Conservation (phyloP, 2,113 vertebrate species). For the Bolborhynchus lineola region DNA sequence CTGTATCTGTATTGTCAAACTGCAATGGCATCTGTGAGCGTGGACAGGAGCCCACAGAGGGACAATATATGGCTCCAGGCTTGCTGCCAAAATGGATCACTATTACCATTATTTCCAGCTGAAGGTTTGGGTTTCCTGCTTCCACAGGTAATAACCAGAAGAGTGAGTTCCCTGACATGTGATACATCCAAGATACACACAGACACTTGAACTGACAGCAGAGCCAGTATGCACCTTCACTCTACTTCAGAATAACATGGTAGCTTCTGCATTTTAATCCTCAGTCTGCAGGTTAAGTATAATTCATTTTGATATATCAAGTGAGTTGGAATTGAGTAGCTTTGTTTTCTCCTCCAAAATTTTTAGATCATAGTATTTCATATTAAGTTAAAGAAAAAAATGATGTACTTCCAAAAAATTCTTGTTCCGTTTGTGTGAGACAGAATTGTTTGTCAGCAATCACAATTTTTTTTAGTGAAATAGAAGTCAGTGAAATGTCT, state of each 20-base stretch:
- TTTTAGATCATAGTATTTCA: not conserved
- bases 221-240: not conserved
- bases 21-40: not conserved
- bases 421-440: not conserved
- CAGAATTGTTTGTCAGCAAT: not conserved
- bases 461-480: not conserved
- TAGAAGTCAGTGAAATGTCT: not conserved
- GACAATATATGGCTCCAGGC: not conserved
- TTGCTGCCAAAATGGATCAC: not conserved
- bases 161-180: not conserved
- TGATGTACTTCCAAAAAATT: not conserved
- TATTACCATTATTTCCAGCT: not conserved
- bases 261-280: not conserved
- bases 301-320: not conserved
- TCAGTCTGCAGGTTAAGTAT: not conserved
- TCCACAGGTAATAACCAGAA: constrained; percentile 2
- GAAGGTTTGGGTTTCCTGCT: not conserved
- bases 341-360: not conserved
- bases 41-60: not conserved
- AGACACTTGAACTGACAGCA: not conserved
- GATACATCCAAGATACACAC: not conserved
- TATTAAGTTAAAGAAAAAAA: not conserved
- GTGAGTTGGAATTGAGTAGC: not conserved
- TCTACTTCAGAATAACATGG: not conserved
- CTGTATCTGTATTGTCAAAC: constrained; percentile 22